Evolutionary conservation across 2,888 invertebrate species (phyloP).

Genomic region (Coleophora flavipennella): DNA sequence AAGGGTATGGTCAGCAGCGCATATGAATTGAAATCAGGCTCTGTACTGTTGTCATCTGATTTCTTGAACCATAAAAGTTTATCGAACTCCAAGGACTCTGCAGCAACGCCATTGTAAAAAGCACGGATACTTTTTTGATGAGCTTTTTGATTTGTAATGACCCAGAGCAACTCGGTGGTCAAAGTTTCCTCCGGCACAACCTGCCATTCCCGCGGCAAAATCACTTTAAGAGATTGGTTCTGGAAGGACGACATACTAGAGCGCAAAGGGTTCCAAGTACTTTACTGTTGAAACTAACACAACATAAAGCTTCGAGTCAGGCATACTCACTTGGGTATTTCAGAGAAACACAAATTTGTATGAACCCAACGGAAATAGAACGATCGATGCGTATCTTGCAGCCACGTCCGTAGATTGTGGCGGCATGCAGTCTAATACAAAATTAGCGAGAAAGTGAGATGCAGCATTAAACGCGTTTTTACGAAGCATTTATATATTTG

Average conservation of each 20-base stretch:
- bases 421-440: no score
- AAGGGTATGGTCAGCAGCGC: no score
- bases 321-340: neutral
- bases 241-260: neutral
- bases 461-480: neutral
- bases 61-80: neutral
- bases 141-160: neutral
- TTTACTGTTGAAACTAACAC: neutral
- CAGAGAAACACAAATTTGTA: neutral
- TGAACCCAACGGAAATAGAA: no score
- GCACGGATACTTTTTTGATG: neutral
- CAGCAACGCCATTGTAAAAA: neutral
- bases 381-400: neutral
- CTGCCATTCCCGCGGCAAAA: neutral
- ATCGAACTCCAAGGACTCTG: neutral
- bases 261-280: neutral
- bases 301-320: neutral
- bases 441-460: neutral
- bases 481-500: no score
- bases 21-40: neutral
- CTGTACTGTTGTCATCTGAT: neutral
- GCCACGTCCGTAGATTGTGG: no score
- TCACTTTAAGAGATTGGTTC: neutral
- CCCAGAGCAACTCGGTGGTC: no score
- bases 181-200: no score